Evolutionary conservation across 2,888 invertebrate species (phyloP), one percentile per base, ranked within the genome.

Genomic region (Nymphalis c-album): DNA sequence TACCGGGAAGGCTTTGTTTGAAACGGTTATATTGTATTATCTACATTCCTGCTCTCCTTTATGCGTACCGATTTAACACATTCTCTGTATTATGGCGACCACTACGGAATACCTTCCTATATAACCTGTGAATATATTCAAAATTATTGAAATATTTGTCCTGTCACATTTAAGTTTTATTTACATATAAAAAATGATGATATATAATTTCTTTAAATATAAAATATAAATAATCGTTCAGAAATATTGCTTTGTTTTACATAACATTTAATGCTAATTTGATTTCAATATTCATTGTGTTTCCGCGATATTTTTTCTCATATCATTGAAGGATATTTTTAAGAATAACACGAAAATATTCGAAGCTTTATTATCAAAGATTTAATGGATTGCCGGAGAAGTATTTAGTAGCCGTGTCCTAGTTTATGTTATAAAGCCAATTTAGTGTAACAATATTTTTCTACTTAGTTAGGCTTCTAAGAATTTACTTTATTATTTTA

Each of bases 21-120:
- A 79, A 84, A 75, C 79, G 77, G 78, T 79, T 81, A 81, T 85
- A 82, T 86, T 85, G 85, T 68, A 73, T 73, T 86, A 85, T 85
- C 84, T 82, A 80, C 82, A 84, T 85, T 85, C 85, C 84, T 74
- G 79, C 81, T 82, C 82, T 82, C 79, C 80, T 84, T 84, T 82
- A 86, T 84, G 85, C 82, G 79, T 83, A 85, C 85, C 81, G 81
- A 79, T 71, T 69, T 64, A 60, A 60, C 59, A 67, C 68, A 68
- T 65, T 57, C 60, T 20, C 47, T 57, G 35, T 59, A 67, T 59
- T 57, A 47, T 65, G 60, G 60, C 65, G 63, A 69, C 64, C 63
- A 55, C 67, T 47, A 59, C 51, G 55, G 67, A 69, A 69, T 67
- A 63, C 55, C 64, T 65, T 51, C 1, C 17, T 2, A 22, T 22